Evolutionary conservation across 2,113 vertebrate species (phyloP), one percentile per base, ranked within the genome.

Genomic region (Dipodomys merriami): DNA sequence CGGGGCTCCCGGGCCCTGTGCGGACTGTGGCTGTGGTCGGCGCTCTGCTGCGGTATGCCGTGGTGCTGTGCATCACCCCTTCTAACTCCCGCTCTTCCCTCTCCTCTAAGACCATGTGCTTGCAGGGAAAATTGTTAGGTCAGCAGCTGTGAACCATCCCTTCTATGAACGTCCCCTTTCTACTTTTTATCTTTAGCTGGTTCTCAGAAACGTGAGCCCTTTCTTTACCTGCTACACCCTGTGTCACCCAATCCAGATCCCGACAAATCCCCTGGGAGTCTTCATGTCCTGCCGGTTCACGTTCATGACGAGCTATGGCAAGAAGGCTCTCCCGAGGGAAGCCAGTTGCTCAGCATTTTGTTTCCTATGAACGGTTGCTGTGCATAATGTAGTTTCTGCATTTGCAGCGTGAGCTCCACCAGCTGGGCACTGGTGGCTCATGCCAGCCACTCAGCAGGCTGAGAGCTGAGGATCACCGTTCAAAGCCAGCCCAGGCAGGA

Each of bases 41-140:
- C 72, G 67, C 84, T 97, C 44, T 96, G 30, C 3, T 96, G 86
- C 27, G 97, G 97, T 97, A 94, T 1, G 95, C 83, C 72, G 5
- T 39, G 39, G 39, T 39, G 39, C 39, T 39, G 39, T 6, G 39
- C 39, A 6, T 39, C 39, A 39, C 39, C 39, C 39, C 39, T 39
- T 39, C 5, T 6, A 39, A 39, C 39, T 39, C 39, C 39, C 80
- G 83, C 73, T 76, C 83, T 77, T 80, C 35, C 83, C 23, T 69
- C 35, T n/a, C 35, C 72, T 65, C 15, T 53, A n/a, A 35, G n/a
- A 12, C 2, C 30, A 19, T 64, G n/a, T 2, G 72, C 9, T 27
- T 8, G 1, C 15, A 44, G 82, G 46, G 33, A 74, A 68, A 82
- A 64, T n/a, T 39, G 35, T 64, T 25, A 49, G 29, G 49, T 22